Percentiles rank a stretch among this genome's conserved stretches.
Evolutionary conservation across 2,888 invertebrate genomes (phyloP).

Genomic region (Dasysyrphus tricinctus): DNA sequence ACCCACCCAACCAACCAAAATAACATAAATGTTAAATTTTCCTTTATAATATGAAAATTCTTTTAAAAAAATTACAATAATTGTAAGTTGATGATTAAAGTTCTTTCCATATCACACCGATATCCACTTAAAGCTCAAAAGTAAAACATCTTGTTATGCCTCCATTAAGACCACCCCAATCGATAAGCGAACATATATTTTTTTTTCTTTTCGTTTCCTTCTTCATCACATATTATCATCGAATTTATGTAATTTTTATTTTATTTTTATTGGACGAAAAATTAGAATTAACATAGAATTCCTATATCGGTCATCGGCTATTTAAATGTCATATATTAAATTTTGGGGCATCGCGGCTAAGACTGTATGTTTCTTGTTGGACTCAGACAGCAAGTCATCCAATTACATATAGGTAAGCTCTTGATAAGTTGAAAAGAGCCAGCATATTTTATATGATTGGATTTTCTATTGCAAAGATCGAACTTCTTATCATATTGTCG

Average conservation of each 20-base stretch:
- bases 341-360: background rate
- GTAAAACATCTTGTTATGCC: conserved; percentile 57
- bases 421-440: conserved; percentile 8
- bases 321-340: conserved; percentile 25
- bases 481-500: background rate
- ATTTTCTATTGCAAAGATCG: conserved; percentile 12
- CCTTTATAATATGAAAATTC: background rate
- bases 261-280: conserved; percentile 70
- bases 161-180: conserved; percentile 71
- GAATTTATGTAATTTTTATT: conserved; percentile 74
- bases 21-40: background rate
- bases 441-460: conserved; percentile 21
- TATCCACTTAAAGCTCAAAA: conserved; percentile 24
- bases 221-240: conserved; percentile 49
- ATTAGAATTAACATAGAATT: conserved; percentile 65
- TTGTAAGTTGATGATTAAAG: conserved; percentile 23
- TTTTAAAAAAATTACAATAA: conserved; percentile 19
- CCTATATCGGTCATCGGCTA: conserved; percentile 44
- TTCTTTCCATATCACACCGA: conserved; percentile 52
- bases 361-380: background rate
- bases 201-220: background rate
- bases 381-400: conserved; percentile 37
- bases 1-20: conserved; percentile 15
- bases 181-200: conserved; percentile 58
- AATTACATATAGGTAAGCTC: conserved; percentile 21